Base-by-base conservation (phyloP, 2,888 invertebrate genomes). In the Eupsilia transversa region DNA sequence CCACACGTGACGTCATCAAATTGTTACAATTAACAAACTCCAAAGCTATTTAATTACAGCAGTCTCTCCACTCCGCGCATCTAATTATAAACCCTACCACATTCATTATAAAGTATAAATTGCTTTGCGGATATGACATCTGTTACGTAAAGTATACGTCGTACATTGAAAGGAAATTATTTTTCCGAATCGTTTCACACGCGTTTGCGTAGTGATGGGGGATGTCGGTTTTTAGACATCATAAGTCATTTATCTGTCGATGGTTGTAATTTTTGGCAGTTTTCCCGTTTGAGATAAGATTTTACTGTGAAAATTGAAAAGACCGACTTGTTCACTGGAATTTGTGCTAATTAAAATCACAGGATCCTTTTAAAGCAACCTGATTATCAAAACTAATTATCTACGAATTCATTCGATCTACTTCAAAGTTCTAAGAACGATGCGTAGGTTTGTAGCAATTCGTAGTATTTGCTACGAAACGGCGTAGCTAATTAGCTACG, bases 151-250 rank as follows among this genome's bases (percentile, higher is more conserved):
- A 81, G 83, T 79, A 66, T 79, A 82, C 84, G 82, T 66, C 74
- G 79, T 80, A 81, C 79, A 86, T 85, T 87, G 88, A 90, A 88
- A 90, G 89, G 90, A 89, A 89, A 89, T 89, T 89, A 89, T 89
- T 89, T 89, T 89, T 89, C 89, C 89, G 84, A 85, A 84, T 88
- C 86, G 88, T 84, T 88, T 90, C 89, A 88, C 90, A 84, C 80
- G 82, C 74, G 84, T 74, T 70, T 66, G 49, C 17, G 54, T 72
- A 89, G 90, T 79, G 89, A 80, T 80, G 86, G 75, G 82, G 35
- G 20, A 49, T 43, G 67, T 56, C 77, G 56, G 56, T 43, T 75
- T 74, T 65, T n/a, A 20, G 35, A n/a, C 30, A 7, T 57, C 64
- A 38, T 77, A 49, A 33, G 33, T 78, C 20, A 54, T 65, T 54